These are phyloP conservation scores for Carollia perspicillata DNA, from an alignment of 2,113 vertebrate genomes.

Conservation along the genomic window DNA sequence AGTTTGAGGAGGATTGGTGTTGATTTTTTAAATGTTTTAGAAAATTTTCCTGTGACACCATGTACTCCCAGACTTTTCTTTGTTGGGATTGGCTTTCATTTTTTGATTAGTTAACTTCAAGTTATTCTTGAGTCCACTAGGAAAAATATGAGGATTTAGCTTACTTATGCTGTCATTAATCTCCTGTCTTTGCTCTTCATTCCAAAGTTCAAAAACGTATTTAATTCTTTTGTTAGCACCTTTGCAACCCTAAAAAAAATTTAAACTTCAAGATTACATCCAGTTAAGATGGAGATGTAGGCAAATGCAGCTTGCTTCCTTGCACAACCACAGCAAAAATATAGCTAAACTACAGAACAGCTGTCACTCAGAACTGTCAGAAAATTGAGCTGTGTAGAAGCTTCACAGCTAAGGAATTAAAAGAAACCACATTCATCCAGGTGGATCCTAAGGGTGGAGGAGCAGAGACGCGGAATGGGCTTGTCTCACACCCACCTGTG, in stretches of 20 bases:
- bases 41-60: neutral
- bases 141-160: neutral
- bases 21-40: conserved; percentile 2
- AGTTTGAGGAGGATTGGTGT: neutral
- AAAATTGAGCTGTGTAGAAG: no score
- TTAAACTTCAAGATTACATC: neutral
- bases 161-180: neutral
- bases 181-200: neutral
- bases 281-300: no score
- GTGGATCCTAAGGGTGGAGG: no score
- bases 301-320: no score
- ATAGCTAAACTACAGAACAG: no score
- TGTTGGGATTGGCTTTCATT: neutral
- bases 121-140: neutral
- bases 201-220: neutral
- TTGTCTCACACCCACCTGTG: no score
- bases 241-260: neutral
- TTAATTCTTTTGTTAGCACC: neutral
- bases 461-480: no score
- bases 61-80: neutral
- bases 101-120: neutral
- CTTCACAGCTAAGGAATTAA: no score
- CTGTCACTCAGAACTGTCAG: no score
- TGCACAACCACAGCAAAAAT: no score
- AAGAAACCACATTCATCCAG: no score